These are phyloP conservation scores for Lasioglossum calceatum DNA, from an alignment of 2,888 invertebrate genomes.

Conservation along the genomic window DNA sequence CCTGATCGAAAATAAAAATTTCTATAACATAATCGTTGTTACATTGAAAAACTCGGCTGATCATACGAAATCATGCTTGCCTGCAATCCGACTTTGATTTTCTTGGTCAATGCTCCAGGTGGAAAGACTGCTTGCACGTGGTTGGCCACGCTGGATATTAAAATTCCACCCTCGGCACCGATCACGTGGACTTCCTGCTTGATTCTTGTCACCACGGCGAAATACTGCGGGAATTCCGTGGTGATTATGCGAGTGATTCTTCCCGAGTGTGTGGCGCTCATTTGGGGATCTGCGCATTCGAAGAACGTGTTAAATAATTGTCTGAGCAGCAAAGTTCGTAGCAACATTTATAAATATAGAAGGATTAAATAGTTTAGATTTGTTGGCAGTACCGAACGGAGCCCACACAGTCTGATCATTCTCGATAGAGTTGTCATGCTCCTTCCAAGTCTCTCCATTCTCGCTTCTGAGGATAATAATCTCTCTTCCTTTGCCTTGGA, in stretches of 20 bases:
- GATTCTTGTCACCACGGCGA: constrained; percentile 97
- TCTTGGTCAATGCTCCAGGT: constrained; percentile 98
- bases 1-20: constrained; percentile 85
- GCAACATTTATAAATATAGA: not conserved
- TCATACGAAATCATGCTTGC: constrained; percentile 83
- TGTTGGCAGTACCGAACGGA: constrained; percentile 88
- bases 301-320: too few relatives aligned
- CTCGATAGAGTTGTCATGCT: constrained; percentile 90
- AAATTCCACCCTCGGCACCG: constrained; percentile 98
- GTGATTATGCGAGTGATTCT: constrained; percentile 97
- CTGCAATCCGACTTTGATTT: constrained; percentile 98
- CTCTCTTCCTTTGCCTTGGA: constrained; percentile 97
- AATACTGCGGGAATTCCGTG: constrained; percentile 98
- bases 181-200: constrained; percentile 98
- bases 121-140: constrained; percentile 94
- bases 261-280: constrained; percentile 85
- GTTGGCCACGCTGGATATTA: constrained; percentile 95
- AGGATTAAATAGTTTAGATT: not conserved
- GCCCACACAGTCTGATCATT: constrained; percentile 87
- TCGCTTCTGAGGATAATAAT: constrained; percentile 98
- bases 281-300: constrained; percentile 77
- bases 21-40: not conserved
- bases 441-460: constrained; percentile 99
- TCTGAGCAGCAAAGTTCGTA: too few relatives aligned
- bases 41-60: not conserved